These are phyloP conservation scores for Pseudomyrmex pallidus DNA, from an alignment of 1,140 invertebrate genomes.

Conservation along the genomic window DNA sequence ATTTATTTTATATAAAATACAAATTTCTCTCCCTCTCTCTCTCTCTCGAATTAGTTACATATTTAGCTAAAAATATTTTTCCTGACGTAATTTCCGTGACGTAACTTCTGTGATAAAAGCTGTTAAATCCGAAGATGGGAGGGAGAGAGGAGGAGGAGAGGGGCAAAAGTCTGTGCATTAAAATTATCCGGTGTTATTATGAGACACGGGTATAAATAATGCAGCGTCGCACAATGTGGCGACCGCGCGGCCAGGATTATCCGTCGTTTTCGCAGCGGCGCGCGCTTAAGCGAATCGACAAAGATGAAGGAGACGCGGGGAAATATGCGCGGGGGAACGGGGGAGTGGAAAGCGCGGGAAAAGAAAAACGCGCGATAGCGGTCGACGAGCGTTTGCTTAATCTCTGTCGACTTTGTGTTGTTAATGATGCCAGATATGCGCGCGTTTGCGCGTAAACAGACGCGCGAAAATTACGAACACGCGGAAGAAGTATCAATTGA, in stretches of 20 bases:
- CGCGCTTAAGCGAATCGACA: conserved; percentile 60
- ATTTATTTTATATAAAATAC: no score
- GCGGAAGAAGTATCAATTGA: conserved; percentile 19
- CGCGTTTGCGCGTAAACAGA: conserved; percentile 56
- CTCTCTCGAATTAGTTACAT: neutral
- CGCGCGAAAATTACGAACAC: conserved; percentile 53
- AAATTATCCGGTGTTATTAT: conserved; percentile 78
- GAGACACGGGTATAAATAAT: conserved; percentile 64
- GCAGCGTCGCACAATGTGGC: conserved; percentile 73
- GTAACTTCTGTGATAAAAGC: neutral
- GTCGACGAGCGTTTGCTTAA: conserved; percentile 66
- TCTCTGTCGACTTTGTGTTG: conserved; percentile 64
- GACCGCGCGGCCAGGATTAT: conserved; percentile 73
- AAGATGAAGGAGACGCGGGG: conserved; percentile 27
- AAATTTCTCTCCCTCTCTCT: no score
- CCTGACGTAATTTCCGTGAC: neutral
- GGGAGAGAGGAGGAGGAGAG: no score
- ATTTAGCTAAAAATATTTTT: conserved; percentile 11
- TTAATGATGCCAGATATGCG: conserved; percentile 65
- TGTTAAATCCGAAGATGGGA: conserved; percentile 47
- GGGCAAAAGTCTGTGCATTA: conserved; percentile 66
- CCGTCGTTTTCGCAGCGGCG: conserved; percentile 64
- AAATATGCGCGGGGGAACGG: conserved; percentile 35
- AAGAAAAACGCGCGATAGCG: conserved; percentile 39
- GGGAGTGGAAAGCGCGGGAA: neutral